Base-by-base conservation (phyloP, 2,797 vertebrate species). In the Betta splendens region DNA sequence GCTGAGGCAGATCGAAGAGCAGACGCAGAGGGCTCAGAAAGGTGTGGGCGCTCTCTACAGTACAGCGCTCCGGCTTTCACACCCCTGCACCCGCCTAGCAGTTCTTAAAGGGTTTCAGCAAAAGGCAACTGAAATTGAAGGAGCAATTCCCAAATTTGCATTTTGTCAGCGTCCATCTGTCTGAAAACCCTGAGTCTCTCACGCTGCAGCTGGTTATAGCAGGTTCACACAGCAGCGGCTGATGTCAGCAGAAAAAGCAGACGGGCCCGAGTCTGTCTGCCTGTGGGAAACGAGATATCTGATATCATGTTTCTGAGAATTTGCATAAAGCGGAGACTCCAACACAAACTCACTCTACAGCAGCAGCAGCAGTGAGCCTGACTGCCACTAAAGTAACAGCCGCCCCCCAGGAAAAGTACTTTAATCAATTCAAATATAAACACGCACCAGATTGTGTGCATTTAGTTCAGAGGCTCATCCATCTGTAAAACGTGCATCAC, bases 1-100 rank as follows among this genome's bases (percentile, higher is more conserved):
- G 29, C 91, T 98, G 69, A 91, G 91, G 70, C 95, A 96, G 88
- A 99, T 99, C 13, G 97, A 99, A 72, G 95, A 94, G 72, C 97
- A 99, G 81, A 99, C 97, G 0, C 80, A 94, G 66, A 95, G 94
- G 79, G 96, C 97, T 45, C 97, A 98, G 85, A 98, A 93, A 95
- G 97, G 97, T 98, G 39, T 0, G 20, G n/a, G n/a, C n/a, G n/a
- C n/a, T n/a, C n/a, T n/a, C n/a, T n/a, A n/a, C n/a, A n/a, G n/a
- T n/a, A n/a, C n/a, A n/a, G n/a, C n/a, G n/a, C n/a, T n/a, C n/a
- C n/a, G n/a, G n/a, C n/a, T n/a, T n/a, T n/a, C n/a, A n/a, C n/a
- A n/a, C n/a, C n/a, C n/a, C n/a, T n/a, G n/a, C n/a, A n/a, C n/a
- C n/a, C n/a, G n/a, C n/a, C n/a, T n/a, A n/a, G n/a, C n/a, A n/a